Percentiles rank a stretch among this genome's conserved stretches.
These are phyloP conservation scores for Manis javanica DNA, from an alignment of 2,797 vertebrate species.

Conservation along the genomic window DNA sequence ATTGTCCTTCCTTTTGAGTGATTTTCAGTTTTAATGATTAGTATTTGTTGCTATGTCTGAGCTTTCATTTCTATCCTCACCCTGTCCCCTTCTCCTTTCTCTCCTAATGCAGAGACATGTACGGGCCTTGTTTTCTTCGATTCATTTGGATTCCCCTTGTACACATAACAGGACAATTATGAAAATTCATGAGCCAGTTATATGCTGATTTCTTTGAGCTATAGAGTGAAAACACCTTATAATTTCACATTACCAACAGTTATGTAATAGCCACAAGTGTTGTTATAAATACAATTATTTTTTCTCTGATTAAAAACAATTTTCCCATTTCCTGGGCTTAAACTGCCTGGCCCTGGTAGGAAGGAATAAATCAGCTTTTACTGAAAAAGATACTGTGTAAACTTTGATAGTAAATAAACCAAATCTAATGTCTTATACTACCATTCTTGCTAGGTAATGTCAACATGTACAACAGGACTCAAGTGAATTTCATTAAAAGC, in stretches of 20 bases:
- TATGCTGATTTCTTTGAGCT: not conserved
- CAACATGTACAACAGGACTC: not conserved
- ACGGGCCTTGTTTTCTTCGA: not conserved
- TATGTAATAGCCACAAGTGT: not conserved
- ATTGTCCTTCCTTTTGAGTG: not conserved
- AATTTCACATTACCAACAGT: not conserved
- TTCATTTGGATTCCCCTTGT: not conserved
- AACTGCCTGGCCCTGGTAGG: not conserved
- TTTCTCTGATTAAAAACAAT: not conserved
- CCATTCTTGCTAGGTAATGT: not conserved
- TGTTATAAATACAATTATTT: not conserved
- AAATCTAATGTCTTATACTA: not conserved
- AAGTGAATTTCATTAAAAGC: conserved; percentile 28
- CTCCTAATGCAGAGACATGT: not conserved
- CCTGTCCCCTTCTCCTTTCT: not conserved
- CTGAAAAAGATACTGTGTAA: not conserved
- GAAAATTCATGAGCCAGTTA: not conserved
- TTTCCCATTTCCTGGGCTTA: not conserved
- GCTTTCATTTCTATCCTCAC: not conserved
- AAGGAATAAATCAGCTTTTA: conserved; percentile 28
- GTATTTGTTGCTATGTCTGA: not conserved
- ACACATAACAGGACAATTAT: not conserved
- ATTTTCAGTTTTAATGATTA: conserved; percentile 15
- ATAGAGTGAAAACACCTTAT: not conserved
- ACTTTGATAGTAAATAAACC: not conserved